Base-by-base conservation (phyloP, 1,140 invertebrate genomes). In the Helicoverpa armigera region DNA sequence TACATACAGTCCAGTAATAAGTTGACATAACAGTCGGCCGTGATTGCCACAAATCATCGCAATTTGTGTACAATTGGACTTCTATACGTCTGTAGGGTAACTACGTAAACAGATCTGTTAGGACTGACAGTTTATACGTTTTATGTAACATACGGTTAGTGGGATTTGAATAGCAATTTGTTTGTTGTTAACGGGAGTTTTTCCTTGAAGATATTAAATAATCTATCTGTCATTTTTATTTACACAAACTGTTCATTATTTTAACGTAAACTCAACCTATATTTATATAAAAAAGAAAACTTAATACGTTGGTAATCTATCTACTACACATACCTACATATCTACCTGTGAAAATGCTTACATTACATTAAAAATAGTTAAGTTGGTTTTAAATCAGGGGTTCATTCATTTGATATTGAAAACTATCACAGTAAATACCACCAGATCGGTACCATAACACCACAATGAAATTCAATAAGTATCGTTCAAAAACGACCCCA, bases 1-100 rank as follows among this genome's bases (percentile, higher is more conserved):
- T 11, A 14, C n/a, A 18, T 3, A 7, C 11, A 14, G 13, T 13
- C 16, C 13, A 51, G 35, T 29, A 72, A 67, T 35, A 50, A 50
- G 14, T 53, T 80, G 48, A 72, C 69, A 72, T 69, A 54, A 79
- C 13, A 48, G 77, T 61, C 53, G 61, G 29, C 50, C 60, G 43
- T 85, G 87, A 88, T 88, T 87, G 80, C 83, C 23, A 65, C 78
- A 89, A 91, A 91, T 92, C 87, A 87, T 80, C 83, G 85, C 89
- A 91, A 92, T 92, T 91, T 81, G 86, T 84, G 83, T 79, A 85
- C 86, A 92, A 90, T 91, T 91, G 90, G 79, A 63, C 61, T 80
- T 70, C 60, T 43, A 76, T 48, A 73, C 75, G 35, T 43, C 61
- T 13, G 54, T 54, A 12, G 31, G 56, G 13, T 82, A 82, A 80